Conservation (phyloP, 2,113 vertebrate genomes). For the Craseonycteris thonglongyai region DNA sequence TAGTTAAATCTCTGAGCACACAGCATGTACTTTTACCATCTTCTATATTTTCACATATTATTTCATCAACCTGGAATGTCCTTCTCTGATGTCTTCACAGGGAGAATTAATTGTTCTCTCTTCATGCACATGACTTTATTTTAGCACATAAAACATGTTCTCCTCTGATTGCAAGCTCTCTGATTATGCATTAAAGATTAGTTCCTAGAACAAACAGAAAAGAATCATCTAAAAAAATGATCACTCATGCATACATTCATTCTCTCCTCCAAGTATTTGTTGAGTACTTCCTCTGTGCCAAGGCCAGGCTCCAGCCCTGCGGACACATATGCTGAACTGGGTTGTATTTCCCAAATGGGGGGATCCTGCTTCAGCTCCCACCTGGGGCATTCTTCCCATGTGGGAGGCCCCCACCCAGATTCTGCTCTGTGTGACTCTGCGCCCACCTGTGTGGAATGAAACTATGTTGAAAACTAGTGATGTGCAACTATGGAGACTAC, state of each 20-base stretch:
- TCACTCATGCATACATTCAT: not conserved
- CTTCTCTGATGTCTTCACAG: not conserved
- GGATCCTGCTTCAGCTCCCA: too few relatives aligned
- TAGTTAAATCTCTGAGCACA: not conserved
- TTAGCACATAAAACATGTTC: not conserved
- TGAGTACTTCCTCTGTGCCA: not conserved
- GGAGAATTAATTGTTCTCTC: not conserved
- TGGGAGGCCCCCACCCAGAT: too few relatives aligned
- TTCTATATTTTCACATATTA: not conserved
- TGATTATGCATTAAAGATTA: not conserved
- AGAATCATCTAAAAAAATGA: not conserved
- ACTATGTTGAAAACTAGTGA: too few relatives aligned
- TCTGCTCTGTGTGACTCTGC: too few relatives aligned
- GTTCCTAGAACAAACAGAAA: not conserved
- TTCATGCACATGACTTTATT: not conserved
- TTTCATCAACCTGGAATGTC: not conserved
- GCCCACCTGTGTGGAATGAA: too few relatives aligned
- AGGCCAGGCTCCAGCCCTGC: too few relatives aligned
- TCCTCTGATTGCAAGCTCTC: not conserved
- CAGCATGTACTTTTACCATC: not conserved
- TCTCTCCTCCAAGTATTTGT: not conserved
- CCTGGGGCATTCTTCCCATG: too few relatives aligned
- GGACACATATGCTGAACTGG: too few relatives aligned
- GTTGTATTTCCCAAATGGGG: too few relatives aligned
- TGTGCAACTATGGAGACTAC: too few relatives aligned